Percentiles rank a stretch among this genome's conserved stretches.
Evolutionary conservation across 2,113 vertebrate genomes (phyloP).

Genomic region (Piaya cayana): DNA sequence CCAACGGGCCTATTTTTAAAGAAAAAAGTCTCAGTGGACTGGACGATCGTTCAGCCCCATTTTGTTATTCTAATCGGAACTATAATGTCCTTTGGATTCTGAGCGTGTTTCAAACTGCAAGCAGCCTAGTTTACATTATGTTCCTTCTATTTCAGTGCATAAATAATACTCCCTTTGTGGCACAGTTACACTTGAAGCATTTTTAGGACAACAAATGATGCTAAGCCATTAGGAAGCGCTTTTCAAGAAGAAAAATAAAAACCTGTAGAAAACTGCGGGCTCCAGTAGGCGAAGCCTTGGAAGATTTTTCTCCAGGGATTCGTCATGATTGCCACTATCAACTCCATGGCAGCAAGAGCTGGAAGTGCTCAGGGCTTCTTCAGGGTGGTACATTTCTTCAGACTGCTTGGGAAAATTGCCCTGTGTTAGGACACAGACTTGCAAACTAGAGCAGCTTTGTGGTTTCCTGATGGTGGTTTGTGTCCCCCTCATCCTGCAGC

Average conservation of each 20-base stretch:
- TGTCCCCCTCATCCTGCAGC: fast-evolving
- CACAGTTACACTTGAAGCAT: not conserved
- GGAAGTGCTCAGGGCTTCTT: not conserved
- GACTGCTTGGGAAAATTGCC: not conserved
- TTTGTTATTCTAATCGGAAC: not conserved
- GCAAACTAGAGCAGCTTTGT: not conserved
- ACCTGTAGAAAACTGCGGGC: not conserved
- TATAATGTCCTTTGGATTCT: not conserved
- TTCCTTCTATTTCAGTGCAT: not conserved
- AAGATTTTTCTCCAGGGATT: not conserved
- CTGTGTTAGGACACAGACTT: fast-evolving
- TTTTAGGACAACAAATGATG: constrained; percentile 1
- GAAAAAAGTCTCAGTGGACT: not conserved
- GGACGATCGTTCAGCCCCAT: not conserved
- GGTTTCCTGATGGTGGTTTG: fast-evolving
- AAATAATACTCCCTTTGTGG: not conserved
- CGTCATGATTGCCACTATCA: not conserved
- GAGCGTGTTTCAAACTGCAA: not conserved
- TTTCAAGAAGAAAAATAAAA: not conserved
- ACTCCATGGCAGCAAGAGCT: not conserved
- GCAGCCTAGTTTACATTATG: not conserved
- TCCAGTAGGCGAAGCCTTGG: not conserved
- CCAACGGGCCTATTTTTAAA: not conserved
- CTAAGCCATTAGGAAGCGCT: not conserved
- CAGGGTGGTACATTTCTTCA: not conserved